Evolutionary conservation across 2,888 invertebrate genomes (phyloP), one percentile per base, ranked within the genome.

Genomic region (Dasysyrphus albostriatus): DNA sequence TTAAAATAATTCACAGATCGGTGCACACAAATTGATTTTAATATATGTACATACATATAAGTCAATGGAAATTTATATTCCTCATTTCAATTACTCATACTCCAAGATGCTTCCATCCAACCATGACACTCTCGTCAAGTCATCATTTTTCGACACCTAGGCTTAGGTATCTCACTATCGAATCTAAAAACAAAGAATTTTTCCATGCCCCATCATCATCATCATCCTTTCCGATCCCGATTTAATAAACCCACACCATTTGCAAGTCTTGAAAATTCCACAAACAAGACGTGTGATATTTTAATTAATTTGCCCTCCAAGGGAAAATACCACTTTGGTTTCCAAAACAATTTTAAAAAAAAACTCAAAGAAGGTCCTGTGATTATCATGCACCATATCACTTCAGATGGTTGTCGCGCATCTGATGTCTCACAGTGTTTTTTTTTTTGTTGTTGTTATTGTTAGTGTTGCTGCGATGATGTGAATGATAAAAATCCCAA

Each of bases 401-500:
- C 39, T 58, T 56, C 16, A 34, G 67, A 59, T 59, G 24, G 56
- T 61, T 80, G 70, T 80, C 80, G 72, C 80, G 19, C 47, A 58
- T 76, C 80, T 59, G 65, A 76, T 37, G 70, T 59, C 63, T 61
- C 76, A 5, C 37, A 16, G 63, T 34, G 4, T 9, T 32, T n/a
- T n/a, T n/a, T n/a, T n/a, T n/a, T n/a, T n/a, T n/a, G n/a, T n/a
- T 56, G 32, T 32, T 58, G 37, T 37, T 59, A 37, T 24, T 59
- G 10, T 37, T 59, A 16, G 12, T 37, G 16, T n/a, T 61, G 34
- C 2, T 58, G 56, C 34, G 72, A 65, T 65, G 80, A 79, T 63
- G 65, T 76, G 39, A 61, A 77, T 65, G 83, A 87, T 78, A 87
- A 83, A 87, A 87, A 78, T 82, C 83, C 77, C 63, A 87, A 87